These are phyloP conservation scores for Grallaria varia DNA, from an alignment of 2,113 vertebrate species.

Conservation along the genomic window DNA sequence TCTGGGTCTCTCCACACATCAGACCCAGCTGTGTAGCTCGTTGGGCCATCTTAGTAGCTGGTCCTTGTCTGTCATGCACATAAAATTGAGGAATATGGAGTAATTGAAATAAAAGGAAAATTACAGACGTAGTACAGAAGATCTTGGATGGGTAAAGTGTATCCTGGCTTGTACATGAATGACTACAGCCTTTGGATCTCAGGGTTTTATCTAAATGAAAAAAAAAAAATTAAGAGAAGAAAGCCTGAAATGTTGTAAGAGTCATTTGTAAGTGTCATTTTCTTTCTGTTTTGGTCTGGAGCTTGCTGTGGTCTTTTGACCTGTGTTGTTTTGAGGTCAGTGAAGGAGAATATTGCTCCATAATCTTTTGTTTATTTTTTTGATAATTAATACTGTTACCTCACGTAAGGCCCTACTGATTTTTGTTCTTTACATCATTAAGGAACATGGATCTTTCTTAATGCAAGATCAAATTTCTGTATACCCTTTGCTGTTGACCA, in stretches of 20 bases:
- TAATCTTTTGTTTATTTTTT: neutral
- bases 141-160: neutral
- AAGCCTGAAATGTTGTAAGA: neutral
- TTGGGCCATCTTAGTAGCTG: neutral
- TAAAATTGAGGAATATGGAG: neutral
- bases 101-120: neutral
- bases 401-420: neutral
- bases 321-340: neutral
- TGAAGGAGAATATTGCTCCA: neutral
- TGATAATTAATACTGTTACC: neutral
- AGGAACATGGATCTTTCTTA: neutral
- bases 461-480: neutral
- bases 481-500: neutral
- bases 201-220: neutral
- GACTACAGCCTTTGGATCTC: neutral
- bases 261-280: neutral
- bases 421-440: neutral
- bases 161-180: neutral
- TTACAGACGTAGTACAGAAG: neutral
- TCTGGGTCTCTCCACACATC: neutral
- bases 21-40: fast-evolving
- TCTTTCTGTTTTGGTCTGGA: neutral
- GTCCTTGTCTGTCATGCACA: neutral
- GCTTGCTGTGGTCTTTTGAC: neutral
- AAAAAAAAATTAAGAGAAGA: neutral